phyloP scores from a whole-genome alignment of 2,797 vertebrate species.

The Erithacus rubecula region DNA sequence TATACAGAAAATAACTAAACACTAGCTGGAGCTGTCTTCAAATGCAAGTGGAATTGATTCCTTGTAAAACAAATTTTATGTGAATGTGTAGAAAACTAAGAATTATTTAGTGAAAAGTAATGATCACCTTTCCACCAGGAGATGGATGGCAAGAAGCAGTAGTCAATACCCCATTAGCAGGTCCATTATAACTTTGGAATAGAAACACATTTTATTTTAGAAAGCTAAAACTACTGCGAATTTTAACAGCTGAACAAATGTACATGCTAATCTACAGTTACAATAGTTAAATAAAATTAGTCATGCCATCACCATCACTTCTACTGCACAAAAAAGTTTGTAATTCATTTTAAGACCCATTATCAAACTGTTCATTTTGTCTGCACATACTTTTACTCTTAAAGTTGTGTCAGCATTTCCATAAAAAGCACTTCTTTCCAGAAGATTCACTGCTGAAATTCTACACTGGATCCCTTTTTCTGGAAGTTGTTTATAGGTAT shows the following conservation, averaged over 20 bases:
- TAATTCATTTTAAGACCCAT: conserved; percentile 12
- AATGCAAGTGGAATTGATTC: conserved; percentile 23
- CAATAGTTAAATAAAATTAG: conserved; percentile 52
- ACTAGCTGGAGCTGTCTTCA: neutral
- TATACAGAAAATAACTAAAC: neutral
- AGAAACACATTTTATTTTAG: conserved; percentile 44
- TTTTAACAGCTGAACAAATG: conserved; percentile 59
- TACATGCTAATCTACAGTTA: neutral
- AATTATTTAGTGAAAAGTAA: conserved; percentile 62
- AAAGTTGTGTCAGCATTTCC: neutral
- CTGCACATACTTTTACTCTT: neutral
- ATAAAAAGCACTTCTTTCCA: neutral
- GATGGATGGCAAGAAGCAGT: conserved; percentile 54
- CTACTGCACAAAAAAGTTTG: neutral
- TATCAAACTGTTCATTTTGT: conserved; percentile 14
- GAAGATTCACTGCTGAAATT: neutral
- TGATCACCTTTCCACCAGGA: conserved; percentile 49
- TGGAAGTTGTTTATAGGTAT: neutral
- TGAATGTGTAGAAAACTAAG: conserved; percentile 30
- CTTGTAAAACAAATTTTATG: conserved; percentile 49
- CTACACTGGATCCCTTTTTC: neutral
- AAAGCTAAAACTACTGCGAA: conserved; percentile 56
- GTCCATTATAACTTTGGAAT: conserved; percentile 61
- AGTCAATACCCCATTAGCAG: conserved; percentile 72
- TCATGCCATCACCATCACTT: neutral